Evolutionary conservation across 1,140 invertebrate genomes (phyloP).

Genomic region (Mesaphorura yosii): DNA sequence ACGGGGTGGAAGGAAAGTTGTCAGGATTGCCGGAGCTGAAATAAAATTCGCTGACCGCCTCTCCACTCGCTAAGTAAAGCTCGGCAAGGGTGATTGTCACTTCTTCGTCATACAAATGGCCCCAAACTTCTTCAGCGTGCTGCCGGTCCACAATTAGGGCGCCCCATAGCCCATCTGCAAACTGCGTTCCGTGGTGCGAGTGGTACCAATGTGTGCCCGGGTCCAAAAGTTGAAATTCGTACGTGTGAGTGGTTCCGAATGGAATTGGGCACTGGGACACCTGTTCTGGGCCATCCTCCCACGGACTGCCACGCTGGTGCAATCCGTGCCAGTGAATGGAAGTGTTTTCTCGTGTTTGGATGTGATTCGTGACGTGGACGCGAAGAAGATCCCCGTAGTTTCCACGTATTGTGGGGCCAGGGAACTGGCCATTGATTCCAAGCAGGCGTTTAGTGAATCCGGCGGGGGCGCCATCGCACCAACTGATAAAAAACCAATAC

Average conservation of each 20-base stretch:
- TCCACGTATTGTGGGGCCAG: conserved; percentile 4
- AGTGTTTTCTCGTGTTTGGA: conserved; percentile 5
- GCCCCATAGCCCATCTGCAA: conserved; percentile 16
- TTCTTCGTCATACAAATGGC: conserved; percentile 9
- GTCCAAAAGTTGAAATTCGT: conserved; percentile 3
- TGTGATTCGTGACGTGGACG: conserved; percentile 11
- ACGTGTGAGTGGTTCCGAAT: neutral
- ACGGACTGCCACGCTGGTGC: neutral
- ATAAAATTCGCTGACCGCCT: neutral
- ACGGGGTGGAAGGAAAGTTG: conserved; percentile 5
- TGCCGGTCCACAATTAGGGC: conserved; percentile 10
- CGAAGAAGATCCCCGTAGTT: conserved; percentile 6
- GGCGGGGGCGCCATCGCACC: conserved; percentile 11
- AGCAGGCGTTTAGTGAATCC: conserved; percentile 10
- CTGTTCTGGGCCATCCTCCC: conserved; percentile 13
- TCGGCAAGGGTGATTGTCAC: conserved; percentile 13
- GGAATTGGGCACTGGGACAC: conserved; percentile 15
- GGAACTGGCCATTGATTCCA: conserved; percentile 11
- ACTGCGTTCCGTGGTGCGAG: conserved; percentile 10
- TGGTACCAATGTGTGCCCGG: conserved; percentile 19
- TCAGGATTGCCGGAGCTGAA: neutral
- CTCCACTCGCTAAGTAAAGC: conserved; percentile 3
- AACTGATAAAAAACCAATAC: too few relatives aligned
- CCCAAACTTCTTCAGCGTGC: neutral
- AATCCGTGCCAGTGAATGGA: conserved; percentile 20